phyloP scores from a whole-genome alignment of 2,888 invertebrate species.

The Mallateleia sp. region DNA sequence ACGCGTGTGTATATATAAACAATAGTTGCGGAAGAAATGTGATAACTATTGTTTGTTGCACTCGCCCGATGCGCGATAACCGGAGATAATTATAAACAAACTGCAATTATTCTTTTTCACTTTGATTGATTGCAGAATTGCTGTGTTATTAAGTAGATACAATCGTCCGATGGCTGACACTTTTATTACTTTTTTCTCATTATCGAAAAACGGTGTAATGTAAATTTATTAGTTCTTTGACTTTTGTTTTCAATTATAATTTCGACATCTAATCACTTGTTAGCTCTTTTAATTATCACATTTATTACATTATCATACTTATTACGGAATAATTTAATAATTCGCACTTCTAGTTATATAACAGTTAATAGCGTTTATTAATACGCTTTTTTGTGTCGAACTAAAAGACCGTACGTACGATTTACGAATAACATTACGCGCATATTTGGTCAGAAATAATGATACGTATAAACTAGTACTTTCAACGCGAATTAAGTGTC shows the following conservation, averaged over 20 bases:
- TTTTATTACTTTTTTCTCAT: slow-evolving; percentile 23
- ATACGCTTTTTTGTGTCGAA: not conserved
- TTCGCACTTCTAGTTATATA: not conserved
- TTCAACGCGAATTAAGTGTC: slow-evolving; percentile 39
- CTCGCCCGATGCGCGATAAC: slow-evolving; percentile 54
- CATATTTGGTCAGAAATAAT: slow-evolving; percentile 32
- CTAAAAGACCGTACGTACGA: slow-evolving; percentile 20
- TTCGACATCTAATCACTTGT: not conserved
- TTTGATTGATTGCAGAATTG: slow-evolving; percentile 38
- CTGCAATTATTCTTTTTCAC: slow-evolving; percentile 33
- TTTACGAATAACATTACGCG: slow-evolving; percentile 10
- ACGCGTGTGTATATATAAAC: slow-evolving; percentile 48
- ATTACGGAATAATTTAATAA: not conserved
- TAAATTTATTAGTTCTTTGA: not conserved
- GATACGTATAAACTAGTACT: slow-evolving; percentile 21
- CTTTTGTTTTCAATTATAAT: not conserved
- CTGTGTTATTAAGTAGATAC: slow-evolving; percentile 20
- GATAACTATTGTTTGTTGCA: slow-evolving; percentile 69
- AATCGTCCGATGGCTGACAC: slow-evolving; percentile 30
- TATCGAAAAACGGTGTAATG: not conserved
- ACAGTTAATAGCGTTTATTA: slow-evolving; percentile 21
- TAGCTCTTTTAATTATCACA: not conserved
- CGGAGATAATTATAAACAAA: slow-evolving; percentile 61
- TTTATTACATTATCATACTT: not conserved
- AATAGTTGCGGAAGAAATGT: slow-evolving; percentile 72